Evolutionary conservation across 2,113 vertebrate species (phyloP).

Genomic region (Bubo blakistoni): DNA sequence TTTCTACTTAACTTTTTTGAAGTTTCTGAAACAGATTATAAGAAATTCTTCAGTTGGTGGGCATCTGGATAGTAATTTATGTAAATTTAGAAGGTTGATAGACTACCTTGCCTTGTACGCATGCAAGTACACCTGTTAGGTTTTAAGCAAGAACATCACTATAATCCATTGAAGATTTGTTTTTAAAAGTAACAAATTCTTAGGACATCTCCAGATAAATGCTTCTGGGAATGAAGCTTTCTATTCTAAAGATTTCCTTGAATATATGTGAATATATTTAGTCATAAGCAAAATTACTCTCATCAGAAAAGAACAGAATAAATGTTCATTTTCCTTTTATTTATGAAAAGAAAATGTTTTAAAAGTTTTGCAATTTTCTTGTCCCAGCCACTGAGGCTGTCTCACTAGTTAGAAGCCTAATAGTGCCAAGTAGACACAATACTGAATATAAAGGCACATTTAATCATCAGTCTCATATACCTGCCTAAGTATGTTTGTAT

Average conservation of each 20-base stretch:
- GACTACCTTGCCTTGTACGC: neutral
- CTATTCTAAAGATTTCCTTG: neutral
- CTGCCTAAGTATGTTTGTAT: neutral
- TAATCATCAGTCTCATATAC: neutral
- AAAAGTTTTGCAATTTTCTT: neutral
- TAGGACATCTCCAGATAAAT: neutral
- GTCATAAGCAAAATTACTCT: neutral
- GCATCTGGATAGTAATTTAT: neutral
- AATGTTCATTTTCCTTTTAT: neutral
- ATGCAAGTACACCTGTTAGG: neutral
- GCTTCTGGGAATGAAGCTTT: neutral
- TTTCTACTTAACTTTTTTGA: neutral
- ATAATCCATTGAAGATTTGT: neutral
- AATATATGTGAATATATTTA: neutral
- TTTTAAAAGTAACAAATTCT: neutral
- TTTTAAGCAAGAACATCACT: neutral
- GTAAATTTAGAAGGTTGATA: neutral
- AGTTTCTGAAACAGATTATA: neutral
- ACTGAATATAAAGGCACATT: neutral
- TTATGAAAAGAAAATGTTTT: neutral
- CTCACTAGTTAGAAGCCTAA: neutral
- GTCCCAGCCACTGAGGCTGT: neutral
- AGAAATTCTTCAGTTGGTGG: neutral
- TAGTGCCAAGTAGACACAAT: neutral
- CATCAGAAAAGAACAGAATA: neutral